Evolutionary conservation across 2,888 invertebrate species (phyloP), one percentile per base, ranked within the genome.

Genomic region (Melanostoma mellinum): DNA sequence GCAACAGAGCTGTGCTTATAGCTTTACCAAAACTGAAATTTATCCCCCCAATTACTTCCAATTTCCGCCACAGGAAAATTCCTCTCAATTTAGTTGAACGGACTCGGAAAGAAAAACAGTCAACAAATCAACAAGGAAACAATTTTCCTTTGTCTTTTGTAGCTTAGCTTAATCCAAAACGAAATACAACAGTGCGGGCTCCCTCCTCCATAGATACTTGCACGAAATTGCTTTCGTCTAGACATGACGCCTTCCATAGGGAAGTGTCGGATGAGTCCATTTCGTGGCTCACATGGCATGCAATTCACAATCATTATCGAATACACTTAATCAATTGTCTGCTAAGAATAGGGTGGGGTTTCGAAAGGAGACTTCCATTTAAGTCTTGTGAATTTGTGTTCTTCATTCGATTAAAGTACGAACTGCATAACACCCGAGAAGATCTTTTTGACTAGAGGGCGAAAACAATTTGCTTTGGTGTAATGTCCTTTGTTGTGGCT

Each of bases 321-420:
- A 60, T 38, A 60, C 68, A 52, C 68, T 60, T 68, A 61, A 76
- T 76, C 76, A 76, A 76, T 61, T 76, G 68, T 69, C 40, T 74
- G 42, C 46, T 35, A 6, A 9, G 32, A 40, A 61, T 36, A n/a
- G 48, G 55, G 56, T 42, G 56, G 48, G 36, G 38, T 61, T 73
- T 53, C 10, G 46, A 33, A 5, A 61, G 46, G 8, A 46, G 60
- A 44, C 60, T 58, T 42, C 61, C 20, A 30, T 52, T 60, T 56
- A 32, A 71, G 61, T 63, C 72, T 35, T 73, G 53, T n/a, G 33
- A 52, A 52, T 67, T 68, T 68, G 58, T 75, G 44, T 75, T 52
- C 50, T 76, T 69, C 55, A 76, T 68, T 76, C 48, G 61, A 76
- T 69, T 69, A 69, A 76, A 68, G 58, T 60, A 68, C 42, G 42